phyloP scores from a whole-genome alignment of 2,113 vertebrate genomes.

The Acrocephalus arundinaceus region DNA sequence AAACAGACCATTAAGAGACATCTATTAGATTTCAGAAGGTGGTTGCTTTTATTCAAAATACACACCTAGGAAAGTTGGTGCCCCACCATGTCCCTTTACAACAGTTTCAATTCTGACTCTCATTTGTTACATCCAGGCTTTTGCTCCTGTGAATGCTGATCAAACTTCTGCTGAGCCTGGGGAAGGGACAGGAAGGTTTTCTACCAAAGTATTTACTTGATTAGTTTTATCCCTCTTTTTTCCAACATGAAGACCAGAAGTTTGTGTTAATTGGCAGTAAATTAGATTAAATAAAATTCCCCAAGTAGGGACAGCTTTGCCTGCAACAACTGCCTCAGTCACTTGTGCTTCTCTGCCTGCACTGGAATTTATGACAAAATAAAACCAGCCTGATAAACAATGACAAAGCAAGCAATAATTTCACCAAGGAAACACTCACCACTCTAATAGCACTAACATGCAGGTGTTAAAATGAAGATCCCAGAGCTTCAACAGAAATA shows the following conservation, averaged over 20 bases:
- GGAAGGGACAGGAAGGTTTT: neutral
- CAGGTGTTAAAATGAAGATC: neutral
- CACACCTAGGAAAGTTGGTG: neutral
- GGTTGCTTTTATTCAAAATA: neutral
- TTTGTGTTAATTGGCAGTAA: neutral
- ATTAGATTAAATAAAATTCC: neutral
- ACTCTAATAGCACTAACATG: neutral
- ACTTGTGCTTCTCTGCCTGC: neutral
- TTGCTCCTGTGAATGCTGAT: neutral
- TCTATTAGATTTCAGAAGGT: neutral
- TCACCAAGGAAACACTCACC: neutral
- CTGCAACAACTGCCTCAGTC: neutral
- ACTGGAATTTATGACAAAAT: neutral
- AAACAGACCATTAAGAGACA: neutral
- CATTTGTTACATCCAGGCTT: neutral
- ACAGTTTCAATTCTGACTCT: neutral
- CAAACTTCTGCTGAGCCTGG: neutral
- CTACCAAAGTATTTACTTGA: neutral
- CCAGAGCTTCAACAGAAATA: neutral
- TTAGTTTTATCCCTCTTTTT: neutral
- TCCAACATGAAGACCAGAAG: neutral
- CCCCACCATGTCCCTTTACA: neutral
- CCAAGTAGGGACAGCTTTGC: neutral
- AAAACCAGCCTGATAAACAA: neutral
- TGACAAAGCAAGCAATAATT: neutral